These are phyloP conservation scores for Siderastrea siderea DNA, from an alignment of 92 coral and sea anemone species.

Conservation along the genomic window DNA sequence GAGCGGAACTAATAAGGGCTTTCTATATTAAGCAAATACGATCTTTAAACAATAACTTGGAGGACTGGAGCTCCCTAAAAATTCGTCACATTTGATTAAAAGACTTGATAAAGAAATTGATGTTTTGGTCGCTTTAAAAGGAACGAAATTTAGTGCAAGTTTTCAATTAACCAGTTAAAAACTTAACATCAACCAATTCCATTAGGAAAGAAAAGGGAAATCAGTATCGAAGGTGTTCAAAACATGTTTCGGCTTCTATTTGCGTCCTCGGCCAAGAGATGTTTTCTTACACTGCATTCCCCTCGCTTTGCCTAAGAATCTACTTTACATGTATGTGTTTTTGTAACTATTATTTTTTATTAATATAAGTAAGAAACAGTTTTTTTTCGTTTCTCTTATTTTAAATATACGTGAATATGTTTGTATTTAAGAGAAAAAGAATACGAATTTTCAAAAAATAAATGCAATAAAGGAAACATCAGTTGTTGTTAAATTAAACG, in stretches of 20 bases:
- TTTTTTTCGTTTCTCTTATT: no score
- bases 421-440: background rate
- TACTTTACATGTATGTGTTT: background rate
- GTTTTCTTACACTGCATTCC: background rate
- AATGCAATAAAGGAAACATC: background rate
- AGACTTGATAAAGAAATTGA: background rate
- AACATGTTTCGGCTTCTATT: background rate
- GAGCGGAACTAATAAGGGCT: slow-evolving; percentile 14
- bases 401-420: background rate
- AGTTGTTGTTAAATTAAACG: background rate
- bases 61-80: background rate
- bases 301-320: background rate
- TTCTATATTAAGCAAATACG: background rate
- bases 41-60: background rate
- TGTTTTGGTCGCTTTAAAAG: background rate
- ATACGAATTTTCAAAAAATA: background rate
- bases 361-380: background rate
- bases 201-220: background rate
- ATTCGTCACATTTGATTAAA: background rate
- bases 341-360: no score
- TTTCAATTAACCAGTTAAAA: background rate
- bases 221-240: background rate
- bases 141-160: background rate
- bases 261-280: background rate
- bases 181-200: background rate